Evolutionary conservation across 2,888 invertebrate species (phyloP), one percentile per base, ranked within the genome.

Genomic region (Lottia scabra): DNA sequence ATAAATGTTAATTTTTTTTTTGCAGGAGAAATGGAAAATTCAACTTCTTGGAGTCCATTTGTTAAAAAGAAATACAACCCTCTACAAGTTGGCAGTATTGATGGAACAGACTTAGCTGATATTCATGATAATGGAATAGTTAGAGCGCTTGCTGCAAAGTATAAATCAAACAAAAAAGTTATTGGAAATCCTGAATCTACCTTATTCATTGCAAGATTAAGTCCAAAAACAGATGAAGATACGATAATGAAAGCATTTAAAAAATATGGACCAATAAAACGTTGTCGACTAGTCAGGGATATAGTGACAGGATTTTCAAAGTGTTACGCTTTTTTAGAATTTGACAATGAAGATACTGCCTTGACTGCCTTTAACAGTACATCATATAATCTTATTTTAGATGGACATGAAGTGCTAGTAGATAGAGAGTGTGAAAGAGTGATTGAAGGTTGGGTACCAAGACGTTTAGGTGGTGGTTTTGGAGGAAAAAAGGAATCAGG

Each of bases 311-410:
- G 95, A 0, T 92, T 92, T 83, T 94, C 95, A 0, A 94, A 94
- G 87, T 93, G 94, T 70, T 96, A 96, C 86, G 96, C 93, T 0
- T 96, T 96, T 88, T 92, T 96, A n/a, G 96, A 96, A 89, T 96
- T 92, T 90, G 92, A 92, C 78, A 91, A 91, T 30, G 90, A 91
- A 77, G 89, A 90, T 16, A 92, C 92, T 70, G 93, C 94, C 8
- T 91, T 92, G 71, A 91, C 91, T 76, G 95, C 94, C 0, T 56
- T 56, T 23, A 19, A 23, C 23, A 90, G 93, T 63, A 90, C 91
- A 68, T 91, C 92, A 72, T 92, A 93, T 82, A 91, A 93, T 80
- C 89, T 91, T 71, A 86, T 89, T 63, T 88, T 96, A 63, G 94
- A 95, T 85, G 93, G 93, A 2, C 91, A 78, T 71, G 92, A 92